Evolutionary conservation across 1,140 invertebrate genomes (phyloP), one percentile per base, ranked within the genome.

Genomic region (Pseudachorutes palmiensis): DNA sequence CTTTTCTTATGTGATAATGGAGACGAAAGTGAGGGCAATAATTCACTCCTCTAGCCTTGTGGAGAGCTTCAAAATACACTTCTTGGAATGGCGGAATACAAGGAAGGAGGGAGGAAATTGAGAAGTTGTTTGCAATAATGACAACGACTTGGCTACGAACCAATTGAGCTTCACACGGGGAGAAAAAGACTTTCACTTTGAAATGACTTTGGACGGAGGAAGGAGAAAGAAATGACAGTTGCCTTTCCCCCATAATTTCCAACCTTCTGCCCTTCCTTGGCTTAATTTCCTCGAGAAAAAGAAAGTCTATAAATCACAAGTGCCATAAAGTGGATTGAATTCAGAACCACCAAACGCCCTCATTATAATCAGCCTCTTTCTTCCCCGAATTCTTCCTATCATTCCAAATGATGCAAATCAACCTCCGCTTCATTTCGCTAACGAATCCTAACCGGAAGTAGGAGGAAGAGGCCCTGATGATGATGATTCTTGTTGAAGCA

Each of bases 81-180:
- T 41, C 5, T 9, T 55, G 12, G 24, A 55, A 5, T 24, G 24
- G 24, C 51, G 5, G 51, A 55, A 22, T 16, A 55, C 12, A 19
- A 5, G 24, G 5, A 55, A 22, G 24, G 24, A 55, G 24, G 24
- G 24, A 14, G 24, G 51, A 55, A 55, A 55, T 55, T 12, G 51
- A 55, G 51, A 16, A 55, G 51, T 55, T 55, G 51, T 55, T 55
- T 55, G 51, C 19, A 41, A 41, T 45, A 55, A 55, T 55, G 51
- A 55, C 12, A 55, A 55, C 3, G 51, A 55, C 51, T 55, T 55
- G 51, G 51, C 51, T 24, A 14, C 5, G 5, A 55, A 55, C 51
- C 51, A 55, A 55, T 55, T 55, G 51, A 26, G 24, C 9, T 45
- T n/a, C n/a, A n/a, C n/a, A n/a, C n/a, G n/a, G n/a, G n/a, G n/a